Evolutionary conservation across 2,797 vertebrate species (phyloP).

Genomic region (Eospalax fontanierii): DNA sequence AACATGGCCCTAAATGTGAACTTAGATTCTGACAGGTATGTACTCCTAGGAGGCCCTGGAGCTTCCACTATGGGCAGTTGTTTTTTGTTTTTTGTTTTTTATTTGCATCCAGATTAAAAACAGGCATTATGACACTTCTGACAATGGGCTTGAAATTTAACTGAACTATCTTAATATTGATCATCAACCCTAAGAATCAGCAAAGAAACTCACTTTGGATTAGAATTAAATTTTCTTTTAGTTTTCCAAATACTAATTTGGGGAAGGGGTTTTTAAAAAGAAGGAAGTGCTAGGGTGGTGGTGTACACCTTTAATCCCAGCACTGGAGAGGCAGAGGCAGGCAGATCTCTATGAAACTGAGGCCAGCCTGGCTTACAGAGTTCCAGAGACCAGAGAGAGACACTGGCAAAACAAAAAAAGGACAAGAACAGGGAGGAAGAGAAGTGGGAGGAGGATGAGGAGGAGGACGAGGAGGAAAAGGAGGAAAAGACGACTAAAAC

Average conservation of each 20-base stretch:
- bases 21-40: not conserved
- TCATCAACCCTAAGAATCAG: conserved; percentile 29
- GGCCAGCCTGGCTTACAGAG: too few relatives aligned
- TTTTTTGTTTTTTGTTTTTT: too few relatives aligned
- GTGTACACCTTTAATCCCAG: too few relatives aligned
- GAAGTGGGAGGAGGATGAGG: not conserved
- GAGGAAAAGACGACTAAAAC: not conserved
- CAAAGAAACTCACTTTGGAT: conserved; percentile 46
- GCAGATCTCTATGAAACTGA: too few relatives aligned
- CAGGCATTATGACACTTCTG: not conserved
- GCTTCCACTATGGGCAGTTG: not conserved
- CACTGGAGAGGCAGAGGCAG: too few relatives aligned
- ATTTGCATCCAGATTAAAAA: conserved; percentile 14
- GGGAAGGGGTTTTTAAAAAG: conserved; percentile 44
- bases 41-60: not conserved
- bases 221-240: conserved; percentile 50
- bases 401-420: not conserved
- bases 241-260: not conserved
- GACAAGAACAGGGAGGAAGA: not conserved
- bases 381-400: too few relatives aligned
- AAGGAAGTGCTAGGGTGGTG: too few relatives aligned
- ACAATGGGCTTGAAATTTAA: conserved; percentile 28
- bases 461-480: too few relatives aligned
- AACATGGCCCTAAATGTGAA: not conserved
- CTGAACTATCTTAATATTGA: conserved; percentile 10